These are phyloP conservation scores for Planiliza haematocheilus DNA, from an alignment of 2,113 vertebrate genomes.

Conservation along the genomic window DNA sequence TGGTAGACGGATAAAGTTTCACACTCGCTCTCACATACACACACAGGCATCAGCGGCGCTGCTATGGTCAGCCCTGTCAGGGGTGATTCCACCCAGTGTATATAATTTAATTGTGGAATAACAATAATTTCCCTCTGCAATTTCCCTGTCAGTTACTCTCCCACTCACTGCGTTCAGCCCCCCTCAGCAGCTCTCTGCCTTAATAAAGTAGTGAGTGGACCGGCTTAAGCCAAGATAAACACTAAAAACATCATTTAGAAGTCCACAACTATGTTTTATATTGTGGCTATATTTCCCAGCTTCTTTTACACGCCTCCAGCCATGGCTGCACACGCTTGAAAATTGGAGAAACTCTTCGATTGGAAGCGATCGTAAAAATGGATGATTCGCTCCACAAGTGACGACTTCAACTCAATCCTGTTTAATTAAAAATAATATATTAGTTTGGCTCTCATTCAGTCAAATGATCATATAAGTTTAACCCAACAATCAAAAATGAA, in stretches of 20 bases:
- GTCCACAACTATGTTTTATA: constrained; percentile 68
- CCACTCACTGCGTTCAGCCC: constrained; percentile 45
- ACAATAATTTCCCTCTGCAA: constrained; percentile 80
- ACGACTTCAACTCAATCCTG: neutral
- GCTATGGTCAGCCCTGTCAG: constrained; percentile 73
- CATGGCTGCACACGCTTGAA: constrained; percentile 13
- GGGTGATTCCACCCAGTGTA: constrained; percentile 78
- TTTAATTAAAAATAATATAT: too few relatives aligned
- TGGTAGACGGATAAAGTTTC: constrained; percentile 75
- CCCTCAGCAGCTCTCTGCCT: constrained; percentile 44
- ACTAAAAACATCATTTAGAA: constrained; percentile 71
- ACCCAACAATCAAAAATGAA: too few relatives aligned
- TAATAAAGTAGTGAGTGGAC: constrained; percentile 68
- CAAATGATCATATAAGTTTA: too few relatives aligned
- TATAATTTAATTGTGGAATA: constrained; percentile 84
- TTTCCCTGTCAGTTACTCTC: constrained; percentile 79
- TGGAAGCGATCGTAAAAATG: constrained; percentile 16
- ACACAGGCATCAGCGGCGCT: constrained; percentile 41
- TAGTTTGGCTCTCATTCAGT: too few relatives aligned
- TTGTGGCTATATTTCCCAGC: constrained; percentile 37
- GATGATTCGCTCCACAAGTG: neutral
- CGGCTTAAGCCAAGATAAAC: constrained; percentile 67
- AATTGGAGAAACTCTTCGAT: neutral
- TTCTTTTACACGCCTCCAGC: constrained; percentile 58
- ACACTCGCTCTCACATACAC: constrained; percentile 55